Conservation (phyloP, 2,113 vertebrate genomes). For the Baryphthengus martii region DNA sequence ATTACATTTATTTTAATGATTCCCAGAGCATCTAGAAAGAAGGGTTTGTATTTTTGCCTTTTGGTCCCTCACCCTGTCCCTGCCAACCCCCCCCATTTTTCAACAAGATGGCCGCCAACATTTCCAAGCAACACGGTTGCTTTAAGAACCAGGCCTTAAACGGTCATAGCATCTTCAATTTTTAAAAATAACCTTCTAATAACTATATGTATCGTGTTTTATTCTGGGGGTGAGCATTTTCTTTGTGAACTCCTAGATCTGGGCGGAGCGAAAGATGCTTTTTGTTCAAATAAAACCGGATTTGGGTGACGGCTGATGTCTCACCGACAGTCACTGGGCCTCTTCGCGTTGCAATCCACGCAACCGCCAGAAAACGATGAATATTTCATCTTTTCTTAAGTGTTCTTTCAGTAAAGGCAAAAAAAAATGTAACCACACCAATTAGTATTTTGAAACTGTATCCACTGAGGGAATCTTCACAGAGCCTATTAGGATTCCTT, state of each 20-base stretch:
- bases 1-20: neutral
- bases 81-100: neutral
- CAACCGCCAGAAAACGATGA: neutral
- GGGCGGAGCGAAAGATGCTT: neutral
- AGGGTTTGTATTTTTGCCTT: neutral
- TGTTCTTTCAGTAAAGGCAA: neutral
- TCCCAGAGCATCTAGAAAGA: neutral
- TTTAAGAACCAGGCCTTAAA: neutral
- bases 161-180: neutral
- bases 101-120: conserved; percentile 5
- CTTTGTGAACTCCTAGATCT: neutral
- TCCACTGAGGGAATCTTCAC: neutral
- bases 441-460: neutral
- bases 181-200: neutral
- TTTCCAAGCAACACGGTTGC: neutral
- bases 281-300: neutral
- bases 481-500: neutral
- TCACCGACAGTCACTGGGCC: neutral
- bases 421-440: too few species aligned
- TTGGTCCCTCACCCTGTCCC: neutral
- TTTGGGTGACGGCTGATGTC: neutral
- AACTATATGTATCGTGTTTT: neutral
- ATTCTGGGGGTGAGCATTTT: neutral
- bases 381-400: neutral
- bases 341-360: neutral